Evolutionary conservation across 2,113 vertebrate genomes (phyloP), one percentile per base, ranked within the genome.

Genomic region (Plectropomus leopardus): DNA sequence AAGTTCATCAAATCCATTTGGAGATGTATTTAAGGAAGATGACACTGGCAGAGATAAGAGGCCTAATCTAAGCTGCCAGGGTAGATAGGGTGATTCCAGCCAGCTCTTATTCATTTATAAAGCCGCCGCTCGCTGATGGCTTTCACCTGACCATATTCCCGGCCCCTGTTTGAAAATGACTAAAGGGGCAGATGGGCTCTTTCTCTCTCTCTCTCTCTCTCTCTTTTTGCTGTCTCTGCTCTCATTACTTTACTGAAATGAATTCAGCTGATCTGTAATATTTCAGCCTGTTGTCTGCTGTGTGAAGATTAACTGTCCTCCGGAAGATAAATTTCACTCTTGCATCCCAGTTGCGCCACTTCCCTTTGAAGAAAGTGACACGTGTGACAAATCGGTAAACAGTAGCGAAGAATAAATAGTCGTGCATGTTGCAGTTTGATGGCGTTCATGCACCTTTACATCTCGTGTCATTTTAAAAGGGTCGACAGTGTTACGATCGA

Each of bases 1-100:
- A 74, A 78, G 74, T 89, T 89, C 66, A 90, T 89, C 72, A 86
- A 86, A 86, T 80, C 61, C 63, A 87, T 86, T 89, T 72, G 44
- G 66, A 78, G 66, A 90, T 88, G 71, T 73, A 88, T 82, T 78
- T 73, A 64, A 72, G 68, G 68, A 14, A 59, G 57, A 44, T 13
- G 78, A 84, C 78, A 50, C 64, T n/a, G 50, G 66, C 77, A 21
- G n/a, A 82, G 72, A 86, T 84, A 83, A 88, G 81, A 86, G 63
- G 40, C 68, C 47, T 80, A 76, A 88, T 88, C 65, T 73, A 67
- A 84, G 77, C 84, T 75, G 86, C 76, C 57, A 7, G 60, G 36
- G 78, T 78, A 69, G 72, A 91, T 86, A 36, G 63, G 68, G 54
- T 66, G 76, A 86, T 86, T 86, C 58, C 78, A 58, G 32, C 24